Percentiles rank a stretch among this genome's conserved stretches.
phyloP scores from a whole-genome alignment of 1,140 invertebrate species.

The Bombus confusus region DNA sequence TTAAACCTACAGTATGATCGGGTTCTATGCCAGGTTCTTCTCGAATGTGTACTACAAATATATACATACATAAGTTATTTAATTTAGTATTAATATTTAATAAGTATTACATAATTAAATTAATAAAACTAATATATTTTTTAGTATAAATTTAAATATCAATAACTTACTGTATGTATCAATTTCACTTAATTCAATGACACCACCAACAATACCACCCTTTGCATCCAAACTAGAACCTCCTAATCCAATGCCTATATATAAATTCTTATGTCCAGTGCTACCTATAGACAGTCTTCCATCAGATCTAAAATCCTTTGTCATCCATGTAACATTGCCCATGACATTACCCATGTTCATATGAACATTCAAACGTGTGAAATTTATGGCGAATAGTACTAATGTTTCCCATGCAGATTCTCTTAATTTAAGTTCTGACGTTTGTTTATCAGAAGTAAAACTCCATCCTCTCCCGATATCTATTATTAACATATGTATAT shows the following conservation, averaged over 20 bases:
- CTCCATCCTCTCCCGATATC: slow-evolving; percentile 83
- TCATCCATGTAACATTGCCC: slow-evolving; percentile 98
- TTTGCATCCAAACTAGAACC: slow-evolving; percentile 97
- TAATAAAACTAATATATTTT: slow-evolving; percentile 1
- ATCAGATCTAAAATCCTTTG: slow-evolving; percentile 94
- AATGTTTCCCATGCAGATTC: slow-evolving; percentile 95
- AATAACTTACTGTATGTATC: slow-evolving; percentile 89
- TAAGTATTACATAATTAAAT: too few relatives aligned
- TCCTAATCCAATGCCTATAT: slow-evolving; percentile 93
- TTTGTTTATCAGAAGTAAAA: slow-evolving; percentile 81
- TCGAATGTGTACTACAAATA: slow-evolving; percentile 88
- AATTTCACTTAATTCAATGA: slow-evolving; percentile 94
- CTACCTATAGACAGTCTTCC: slow-evolving; percentile 96
- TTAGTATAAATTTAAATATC: slow-evolving; percentile 27
- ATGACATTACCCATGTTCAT: slow-evolving; percentile 99
- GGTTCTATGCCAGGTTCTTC: slow-evolving; percentile 95
- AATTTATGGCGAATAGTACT: slow-evolving; percentile 97
- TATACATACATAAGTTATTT: neutral
- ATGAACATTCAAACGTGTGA: slow-evolving; percentile 96
- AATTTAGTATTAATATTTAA: too few relatives aligned
- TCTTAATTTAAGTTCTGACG: slow-evolving; percentile 83
- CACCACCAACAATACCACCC: slow-evolving; percentile 97
- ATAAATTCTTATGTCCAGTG: slow-evolving; percentile 96
- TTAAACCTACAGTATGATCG: slow-evolving; percentile 93
- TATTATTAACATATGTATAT: slow-evolving; percentile 44